phyloP scores from a whole-genome alignment of 1,140 invertebrate genomes.

The Caenorhabditis latens region DNA sequence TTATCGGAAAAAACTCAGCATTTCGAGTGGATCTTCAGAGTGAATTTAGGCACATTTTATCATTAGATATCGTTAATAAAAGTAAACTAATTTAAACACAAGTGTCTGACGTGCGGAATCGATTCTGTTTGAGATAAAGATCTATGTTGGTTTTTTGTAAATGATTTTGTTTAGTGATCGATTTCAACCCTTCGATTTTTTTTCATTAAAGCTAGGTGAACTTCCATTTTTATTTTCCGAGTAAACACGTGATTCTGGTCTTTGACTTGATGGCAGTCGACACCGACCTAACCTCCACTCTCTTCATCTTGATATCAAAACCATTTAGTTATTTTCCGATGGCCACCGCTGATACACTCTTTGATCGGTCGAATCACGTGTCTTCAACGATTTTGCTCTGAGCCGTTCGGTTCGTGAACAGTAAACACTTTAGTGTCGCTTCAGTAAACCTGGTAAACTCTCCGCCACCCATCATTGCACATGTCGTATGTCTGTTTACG shows the following conservation, averaged over 20 bases:
- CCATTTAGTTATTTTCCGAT: constrained; percentile 12
- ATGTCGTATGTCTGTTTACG: neutral
- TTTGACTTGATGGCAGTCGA: constrained; percentile 3
- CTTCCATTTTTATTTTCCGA: neutral
- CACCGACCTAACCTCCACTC: constrained; percentile 13
- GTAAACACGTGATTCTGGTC: constrained; percentile 36
- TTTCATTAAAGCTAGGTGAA: neutral
- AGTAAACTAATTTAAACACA: too few species aligned
- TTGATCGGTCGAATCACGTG: constrained; percentile 41
- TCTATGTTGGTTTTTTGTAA: too few species aligned
- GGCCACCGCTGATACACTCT: neutral
- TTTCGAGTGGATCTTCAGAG: neutral
- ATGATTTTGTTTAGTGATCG: too few species aligned
- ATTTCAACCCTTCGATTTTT: neutral
- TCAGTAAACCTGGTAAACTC: constrained; percentile 40
- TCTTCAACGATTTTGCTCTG: neutral
- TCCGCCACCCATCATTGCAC: neutral
- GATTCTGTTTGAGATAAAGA: too few species aligned
- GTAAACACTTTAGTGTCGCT: constrained; percentile 49
- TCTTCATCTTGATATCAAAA: constrained; percentile 37
- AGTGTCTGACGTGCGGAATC: too few species aligned
- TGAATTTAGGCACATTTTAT: too few species aligned
- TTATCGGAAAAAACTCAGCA: neutral
- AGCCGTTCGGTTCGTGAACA: constrained; percentile 29
- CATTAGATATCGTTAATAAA: too few species aligned